These are phyloP conservation scores for Rana temporaria DNA, from an alignment of 2,113 vertebrate genomes.

Conservation along the genomic window DNA sequence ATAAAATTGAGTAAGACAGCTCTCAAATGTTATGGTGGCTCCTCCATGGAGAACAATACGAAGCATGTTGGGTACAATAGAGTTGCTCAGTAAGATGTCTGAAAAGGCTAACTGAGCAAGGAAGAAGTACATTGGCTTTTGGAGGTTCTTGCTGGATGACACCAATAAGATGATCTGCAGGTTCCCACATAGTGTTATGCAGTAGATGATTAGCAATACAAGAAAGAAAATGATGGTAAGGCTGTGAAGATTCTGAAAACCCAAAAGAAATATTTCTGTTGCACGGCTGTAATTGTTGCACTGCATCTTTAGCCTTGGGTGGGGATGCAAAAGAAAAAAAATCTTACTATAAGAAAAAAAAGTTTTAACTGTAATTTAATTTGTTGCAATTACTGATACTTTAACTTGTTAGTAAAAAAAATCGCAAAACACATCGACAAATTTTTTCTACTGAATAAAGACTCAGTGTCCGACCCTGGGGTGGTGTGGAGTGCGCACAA, in stretches of 20 bases:
- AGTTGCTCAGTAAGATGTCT: slow-evolving; percentile 57
- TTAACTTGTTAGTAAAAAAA: too few species aligned
- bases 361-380: too few species aligned
- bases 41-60: slow-evolving; percentile 1
- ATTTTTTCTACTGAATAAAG: too few species aligned
- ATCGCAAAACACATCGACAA: too few species aligned
- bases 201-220: slow-evolving; percentile 47
- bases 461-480: too few species aligned
- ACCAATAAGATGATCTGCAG: slow-evolving; percentile 56
- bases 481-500: too few species aligned
- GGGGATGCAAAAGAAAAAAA: slow-evolving; percentile 54
- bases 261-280: not conserved
- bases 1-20: slow-evolving; percentile 66
- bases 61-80: slow-evolving; percentile 53
- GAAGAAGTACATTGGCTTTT: slow-evolving; percentile 60
- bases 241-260: slow-evolving; percentile 55
- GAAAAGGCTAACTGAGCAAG: slow-evolving; percentile 62
- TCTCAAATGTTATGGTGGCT: slow-evolving; percentile 56
- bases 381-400: too few species aligned
- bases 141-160: slow-evolving; percentile 43
- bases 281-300: not conserved
- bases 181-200: slow-evolving; percentile 58
- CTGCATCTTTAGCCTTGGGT: slow-evolving; percentile 50
- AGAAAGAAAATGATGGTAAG: slow-evolving; percentile 58
- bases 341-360: not conserved